Base-by-base conservation (phyloP, 2,113 vertebrate species). In the Muntiacus reevesi region DNA sequence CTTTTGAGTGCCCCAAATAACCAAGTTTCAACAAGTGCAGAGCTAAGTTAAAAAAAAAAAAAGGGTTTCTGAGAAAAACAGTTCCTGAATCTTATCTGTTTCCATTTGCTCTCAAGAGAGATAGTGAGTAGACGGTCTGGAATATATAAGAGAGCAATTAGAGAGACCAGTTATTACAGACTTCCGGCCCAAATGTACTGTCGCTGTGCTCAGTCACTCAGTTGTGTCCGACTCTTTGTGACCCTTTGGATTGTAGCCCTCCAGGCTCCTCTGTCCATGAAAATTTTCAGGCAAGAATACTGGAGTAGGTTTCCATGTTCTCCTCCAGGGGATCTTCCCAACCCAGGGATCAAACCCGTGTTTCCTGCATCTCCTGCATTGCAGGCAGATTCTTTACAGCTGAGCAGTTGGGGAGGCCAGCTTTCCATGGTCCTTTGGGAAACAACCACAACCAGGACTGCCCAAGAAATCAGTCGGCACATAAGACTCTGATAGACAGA, bases 21-120 rank as follows among this genome's bases (percentile, higher is more conserved):
- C 50, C 94, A 93, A 95, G 94, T 89, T 88, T 92, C 84, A 95
- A 93, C 95, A 95, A 25, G 93, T 47, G 62, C 30, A n/a, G 27
- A 59, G 21, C 64, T 57, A 71, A 62, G 59, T 54, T 13, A 2
- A 47, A 84, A 96, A 43, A n/a, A 64, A 87, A 89, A 40, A 82
- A 74, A 62, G 79, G 9, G 55, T 7, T 81, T 91, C 79, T 91
- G 40, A 94, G 60, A 45, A 94, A 96, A 82, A 59, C 5, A 17
- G 86, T 90, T 64, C 67, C 30, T 82, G n/a, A 74, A 74, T 95
- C 40, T 96, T 67, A 59, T 57, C 11, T 71, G n/a, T 91, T 93
- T 83, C 36, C 2, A 71, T 78, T 97, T 96, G 78, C 47, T 87
- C 54, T 76, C n/a, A 89, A 85, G n/a, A n/a, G 45, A 90, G 17